Percentiles rank a stretch among this genome's conserved stretches.
These are phyloP conservation scores for Epizoanthus fatuus DNA, from an alignment of 92 coral and sea anemone species.

Conservation along the genomic window DNA sequence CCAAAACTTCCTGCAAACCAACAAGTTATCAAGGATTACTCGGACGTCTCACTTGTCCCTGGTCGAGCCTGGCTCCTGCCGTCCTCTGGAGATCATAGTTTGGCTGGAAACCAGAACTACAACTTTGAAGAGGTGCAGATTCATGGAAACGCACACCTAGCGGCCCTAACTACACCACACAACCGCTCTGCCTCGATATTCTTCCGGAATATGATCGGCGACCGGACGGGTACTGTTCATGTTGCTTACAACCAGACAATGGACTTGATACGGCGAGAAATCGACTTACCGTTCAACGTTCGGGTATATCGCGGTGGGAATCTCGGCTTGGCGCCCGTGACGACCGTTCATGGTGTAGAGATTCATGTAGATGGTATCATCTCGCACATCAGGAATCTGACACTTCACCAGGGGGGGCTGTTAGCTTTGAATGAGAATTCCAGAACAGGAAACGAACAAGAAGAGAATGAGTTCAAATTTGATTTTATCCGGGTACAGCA, in stretches of 20 bases:
- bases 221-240: conserved; percentile 77
- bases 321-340: conserved; percentile 77
- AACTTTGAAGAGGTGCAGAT: conserved; percentile 81
- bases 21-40: conserved; percentile 62
- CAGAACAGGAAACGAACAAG: conserved; percentile 77
- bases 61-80: conserved; percentile 80
- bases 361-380: conserved; percentile 67
- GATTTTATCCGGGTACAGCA: conserved; percentile 71
- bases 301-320: conserved; percentile 76
- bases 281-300: conserved; percentile 79
- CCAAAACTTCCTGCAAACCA: conserved; percentile 63
- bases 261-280: conserved; percentile 68
- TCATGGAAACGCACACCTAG: conserved; percentile 73
- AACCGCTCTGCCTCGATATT: conserved; percentile 73
- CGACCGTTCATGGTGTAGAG: conserved; percentile 75
- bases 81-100: conserved; percentile 64
- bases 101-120: conserved; percentile 76
- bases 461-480: conserved; percentile 70
- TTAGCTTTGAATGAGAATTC: conserved; percentile 70
- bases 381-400: conserved; percentile 67
- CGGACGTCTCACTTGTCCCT: conserved; percentile 67
- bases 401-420: conserved; percentile 75
- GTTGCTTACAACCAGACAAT: conserved; percentile 70
- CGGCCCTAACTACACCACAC: conserved; percentile 57
- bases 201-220: conserved; percentile 84